These are phyloP conservation scores for Drosophila athabasca DNA, from an alignment of 1,140 invertebrate genomes.

Conservation along the genomic window DNA sequence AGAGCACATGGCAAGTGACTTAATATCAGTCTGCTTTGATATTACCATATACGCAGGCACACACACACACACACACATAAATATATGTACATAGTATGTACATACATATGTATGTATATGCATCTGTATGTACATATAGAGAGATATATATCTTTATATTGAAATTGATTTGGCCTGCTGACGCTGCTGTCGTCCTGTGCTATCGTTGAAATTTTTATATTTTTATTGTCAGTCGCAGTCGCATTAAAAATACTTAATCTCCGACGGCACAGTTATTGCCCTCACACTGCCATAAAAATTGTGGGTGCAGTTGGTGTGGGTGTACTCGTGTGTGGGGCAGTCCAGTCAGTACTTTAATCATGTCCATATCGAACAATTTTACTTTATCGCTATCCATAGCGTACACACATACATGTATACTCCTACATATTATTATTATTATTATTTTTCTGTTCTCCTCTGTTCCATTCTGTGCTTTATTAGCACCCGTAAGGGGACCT, in stretches of 20 bases:
- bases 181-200: constrained; percentile 47
- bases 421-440: constrained; percentile 10
- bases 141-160: constrained; percentile 46
- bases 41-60: constrained; percentile 47
- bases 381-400: constrained; percentile 71
- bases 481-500: constrained; percentile 75
- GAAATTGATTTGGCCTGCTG: constrained; percentile 77
- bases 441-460: constrained; percentile 56
- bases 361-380: constrained; percentile 80
- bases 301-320: constrained; percentile 3
- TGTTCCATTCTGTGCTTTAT: constrained; percentile 74
- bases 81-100: too few relatives aligned
- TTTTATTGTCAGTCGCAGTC: constrained; percentile 73
- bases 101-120: neutral
- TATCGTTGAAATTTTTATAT: constrained; percentile 81
- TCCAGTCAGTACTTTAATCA: constrained; percentile 55
- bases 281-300: constrained; percentile 30
- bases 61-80: constrained; percentile 4
- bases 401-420: constrained; percentile 20
- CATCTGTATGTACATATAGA: constrained; percentile 15
- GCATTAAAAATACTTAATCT: constrained; percentile 83
- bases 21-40: constrained; percentile 52
- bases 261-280: constrained; percentile 64
- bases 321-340: constrained; percentile 12
- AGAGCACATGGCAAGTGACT: constrained; percentile 59